Evolutionary conservation across 2,888 invertebrate genomes (phyloP).

Genomic region (Oconnorella tubifera): DNA sequence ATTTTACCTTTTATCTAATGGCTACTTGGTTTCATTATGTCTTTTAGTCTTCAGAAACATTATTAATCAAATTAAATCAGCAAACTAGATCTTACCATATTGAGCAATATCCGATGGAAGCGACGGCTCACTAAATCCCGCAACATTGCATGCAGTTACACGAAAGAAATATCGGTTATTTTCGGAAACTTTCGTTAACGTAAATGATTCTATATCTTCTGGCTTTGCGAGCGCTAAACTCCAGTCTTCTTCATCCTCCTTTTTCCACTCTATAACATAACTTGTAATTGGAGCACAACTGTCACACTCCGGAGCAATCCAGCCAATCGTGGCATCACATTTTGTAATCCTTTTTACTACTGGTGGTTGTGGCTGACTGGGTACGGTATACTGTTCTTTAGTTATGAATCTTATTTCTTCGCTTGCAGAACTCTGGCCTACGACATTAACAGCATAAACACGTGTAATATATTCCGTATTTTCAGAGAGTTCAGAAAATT

Average conservation of each 20-base stretch:
- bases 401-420: not conserved
- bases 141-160: not conserved
- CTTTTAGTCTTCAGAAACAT: too few species aligned
- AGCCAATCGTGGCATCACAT: not conserved
- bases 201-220: constrained; percentile 7
- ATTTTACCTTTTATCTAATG: too few species aligned
- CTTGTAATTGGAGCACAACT: not conserved
- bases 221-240: constrained; percentile 40
- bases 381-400: not conserved
- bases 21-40: too few species aligned
- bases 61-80: too few species aligned
- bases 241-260: constrained; percentile 54
- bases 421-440: not conserved
- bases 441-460: not conserved
- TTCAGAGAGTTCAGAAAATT: not conserved
- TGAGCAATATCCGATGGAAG: not conserved
- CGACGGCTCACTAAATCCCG: not conserved
- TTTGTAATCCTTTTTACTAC: not conserved
- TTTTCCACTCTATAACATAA: constrained; percentile 25
- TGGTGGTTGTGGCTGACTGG: not conserved
- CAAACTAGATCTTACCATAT: constrained; percentile 8
- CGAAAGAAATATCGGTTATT: not conserved
- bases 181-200: not conserved
- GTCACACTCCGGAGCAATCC: not conserved
- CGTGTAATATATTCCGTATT: not conserved